These are phyloP conservation scores for Trochalopteron elliotii DNA, from an alignment of 2,113 vertebrate genomes.

Conservation along the genomic window DNA sequence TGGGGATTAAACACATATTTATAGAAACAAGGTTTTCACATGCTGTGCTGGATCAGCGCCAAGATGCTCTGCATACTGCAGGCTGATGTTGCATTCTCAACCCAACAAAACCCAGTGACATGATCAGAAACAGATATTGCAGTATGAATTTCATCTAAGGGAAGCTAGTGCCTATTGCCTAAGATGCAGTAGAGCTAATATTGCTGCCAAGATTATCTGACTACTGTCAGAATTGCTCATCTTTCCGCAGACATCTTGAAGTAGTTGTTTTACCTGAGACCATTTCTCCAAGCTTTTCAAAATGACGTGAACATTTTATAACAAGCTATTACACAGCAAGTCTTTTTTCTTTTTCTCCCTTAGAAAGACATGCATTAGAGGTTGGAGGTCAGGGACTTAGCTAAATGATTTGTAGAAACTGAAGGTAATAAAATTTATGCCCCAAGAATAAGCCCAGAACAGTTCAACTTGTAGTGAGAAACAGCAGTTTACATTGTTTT, in stretches of 20 bases:
- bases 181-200: background rate
- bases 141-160: background rate
- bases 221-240: background rate
- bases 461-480: background rate
- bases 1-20: background rate
- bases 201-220: background rate
- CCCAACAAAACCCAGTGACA: background rate
- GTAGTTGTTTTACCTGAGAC: background rate
- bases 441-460: background rate
- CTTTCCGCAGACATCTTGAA: background rate
- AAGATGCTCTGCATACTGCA: background rate
- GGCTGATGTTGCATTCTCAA: background rate
- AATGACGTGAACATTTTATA: constrained; percentile 1
- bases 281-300: background rate
- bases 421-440: background rate
- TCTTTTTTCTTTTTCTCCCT: background rate
- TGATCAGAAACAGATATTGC: constrained; percentile 32
- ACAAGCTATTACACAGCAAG: background rate
- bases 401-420: background rate
- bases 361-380: background rate
- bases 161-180: background rate
- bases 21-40: background rate
- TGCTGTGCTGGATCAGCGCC: background rate
- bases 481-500: background rate
- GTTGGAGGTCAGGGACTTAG: background rate